Evolutionary conservation across 2,888 invertebrate species (phyloP).

Genomic region (Cheilosia pagana): DNA sequence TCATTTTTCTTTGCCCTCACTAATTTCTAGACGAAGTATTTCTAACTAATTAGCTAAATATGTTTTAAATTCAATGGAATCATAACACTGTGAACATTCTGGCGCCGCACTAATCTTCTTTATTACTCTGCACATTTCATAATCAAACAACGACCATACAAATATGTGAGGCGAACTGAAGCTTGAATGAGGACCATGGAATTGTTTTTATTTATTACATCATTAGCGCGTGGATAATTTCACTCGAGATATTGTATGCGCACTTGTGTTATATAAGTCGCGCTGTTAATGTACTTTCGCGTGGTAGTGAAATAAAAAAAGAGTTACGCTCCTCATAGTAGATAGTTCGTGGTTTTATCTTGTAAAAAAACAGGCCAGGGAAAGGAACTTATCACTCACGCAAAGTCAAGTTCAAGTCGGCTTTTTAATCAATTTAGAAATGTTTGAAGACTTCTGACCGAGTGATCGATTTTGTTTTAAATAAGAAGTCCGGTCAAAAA

Average conservation of each 20-base stretch:
- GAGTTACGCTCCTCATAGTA: not conserved
- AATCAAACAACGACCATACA: slow-evolving; percentile 12
- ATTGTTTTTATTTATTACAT: slow-evolving; percentile 5
- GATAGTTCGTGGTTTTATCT: not conserved
- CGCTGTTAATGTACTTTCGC: not conserved
- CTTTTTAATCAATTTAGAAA: not conserved
- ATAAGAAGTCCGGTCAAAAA: too few species aligned
- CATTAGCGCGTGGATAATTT: not conserved
- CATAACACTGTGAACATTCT: slow-evolving; percentile 19
- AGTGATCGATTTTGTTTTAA: too few species aligned
- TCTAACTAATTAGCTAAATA: slow-evolving; percentile 12
- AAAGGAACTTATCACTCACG: not conserved
- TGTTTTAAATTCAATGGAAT: slow-evolving; percentile 16
- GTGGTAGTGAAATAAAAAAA: not conserved
- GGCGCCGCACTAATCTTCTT: slow-evolving; percentile 24
- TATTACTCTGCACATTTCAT: not conserved
- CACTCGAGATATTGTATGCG: slow-evolving; percentile 10
- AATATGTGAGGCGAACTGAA: slow-evolving; percentile 28
- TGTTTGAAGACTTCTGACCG: not conserved
- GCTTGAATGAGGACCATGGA: slow-evolving; percentile 20
- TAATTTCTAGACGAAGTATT: not conserved
- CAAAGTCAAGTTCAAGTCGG: not conserved
- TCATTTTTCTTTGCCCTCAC: not conserved
- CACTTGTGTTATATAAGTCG: slow-evolving; percentile 4
- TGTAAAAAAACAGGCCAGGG: not conserved